Base-by-base conservation (phyloP, 2,797 vertebrate genomes). In the Steatocranus sp. region DNA sequence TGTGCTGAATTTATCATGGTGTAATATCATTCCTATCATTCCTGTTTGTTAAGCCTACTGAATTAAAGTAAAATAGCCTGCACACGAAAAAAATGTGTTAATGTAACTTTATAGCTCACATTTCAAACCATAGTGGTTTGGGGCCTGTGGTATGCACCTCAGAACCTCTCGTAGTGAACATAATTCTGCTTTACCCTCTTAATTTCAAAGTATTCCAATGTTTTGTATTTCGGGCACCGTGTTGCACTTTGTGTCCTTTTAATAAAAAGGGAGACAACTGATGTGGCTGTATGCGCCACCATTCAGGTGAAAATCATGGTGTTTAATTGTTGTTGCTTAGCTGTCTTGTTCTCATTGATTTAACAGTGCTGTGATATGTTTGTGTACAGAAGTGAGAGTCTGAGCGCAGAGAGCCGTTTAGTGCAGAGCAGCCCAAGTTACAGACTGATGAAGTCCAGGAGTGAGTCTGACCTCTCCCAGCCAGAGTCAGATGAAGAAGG, bases 401-500 rank as follows among this genome's bases (percentile, higher is more conserved):
- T 99, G 81, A 98, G 97, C 58, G 96, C 98, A 74, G 98, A 99
- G 92, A 98, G 96, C 86, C 97, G 97, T 3, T 97, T 97, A 1
- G 93, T 97, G 79, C 97, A 98, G 66, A 94, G 95, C 89, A 97
- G 94, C 89, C 96, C 98, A 4, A 97, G 91, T 88, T 99, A 97
- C 89, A 97, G 97, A 84, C 95, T 99, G 90, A 97, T 98, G 68
- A 99, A 99, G 88, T 99, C 98, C 70, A 96, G 98, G 92, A 99
- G 98, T 50, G 98, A 99, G 92, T 99, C 98, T 7, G 98, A 99
- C 92, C 95, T 99, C 53, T 99, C 98, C 56, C 98, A 99, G 89
- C 98, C 98, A 0, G 98, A 99, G 94, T 99, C 98, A 4, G 98
- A 99, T 81, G 98, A 99, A 87, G 98, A 99, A 89, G 95, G 97